Base-by-base conservation (phyloP, 2,888 invertebrate genomes). In the Crocallis elinguaria region DNA sequence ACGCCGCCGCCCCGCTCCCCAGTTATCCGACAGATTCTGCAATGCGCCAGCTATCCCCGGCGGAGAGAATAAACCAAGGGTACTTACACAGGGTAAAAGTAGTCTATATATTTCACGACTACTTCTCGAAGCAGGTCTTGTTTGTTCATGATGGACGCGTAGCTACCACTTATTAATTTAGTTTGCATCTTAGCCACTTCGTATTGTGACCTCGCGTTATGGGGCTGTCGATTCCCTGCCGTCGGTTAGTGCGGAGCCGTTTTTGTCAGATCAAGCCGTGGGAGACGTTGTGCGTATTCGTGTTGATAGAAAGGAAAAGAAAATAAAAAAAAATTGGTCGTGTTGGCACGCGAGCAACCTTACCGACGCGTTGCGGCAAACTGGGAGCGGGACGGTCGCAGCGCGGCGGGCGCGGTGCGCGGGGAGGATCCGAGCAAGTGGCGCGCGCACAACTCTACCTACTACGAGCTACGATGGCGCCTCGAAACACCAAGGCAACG, bases 61-160 rank as follows among this genome's bases (percentile, higher is more conserved):
- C 65, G 61, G 49, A 57, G 42, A 41, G 52, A 3, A 4, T 3
- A 33, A 49, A 45, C 33, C 37, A 35, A 45, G 65, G 68, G 73
- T 88, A 94, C 94, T 94, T 82, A 94, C 94, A 94, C 93, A 71
- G 94, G 94, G 77, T 94, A 93, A 88, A 94, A 94, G 85, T 94
- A 94, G 89, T 94, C 94, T 74, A 94, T 93, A 86, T 94, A 94
- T 83, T 94, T 94, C 86, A 93, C 93, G 77, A 94, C 94, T 66
- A 94, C 94, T 85, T 94, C 94, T 73, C 94, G 89, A 63, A 94
- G 92, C 67, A 94, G 92, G 87, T 94, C 94, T 86, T 94, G 94
- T 83, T 93, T 93, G 84, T 92, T 92, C 89, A 94, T 93, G 82
- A 92, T 93, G 83, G 94, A 92, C 73, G 93, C 91, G 88, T 93